These are phyloP conservation scores for Macrocentrus cingulum DNA, from an alignment of 1,140 invertebrate species.

Conservation along the genomic window DNA sequence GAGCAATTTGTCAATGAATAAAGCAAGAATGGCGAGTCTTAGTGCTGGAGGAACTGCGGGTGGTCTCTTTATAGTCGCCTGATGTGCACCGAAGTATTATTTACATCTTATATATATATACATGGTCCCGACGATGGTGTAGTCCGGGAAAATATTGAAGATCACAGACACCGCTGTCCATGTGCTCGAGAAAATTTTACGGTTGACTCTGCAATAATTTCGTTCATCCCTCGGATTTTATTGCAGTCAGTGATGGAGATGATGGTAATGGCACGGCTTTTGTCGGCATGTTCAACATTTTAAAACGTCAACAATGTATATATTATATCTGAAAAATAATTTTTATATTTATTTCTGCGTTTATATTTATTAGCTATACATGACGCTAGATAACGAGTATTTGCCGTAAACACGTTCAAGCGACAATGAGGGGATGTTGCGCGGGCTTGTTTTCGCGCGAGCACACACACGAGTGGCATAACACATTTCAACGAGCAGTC, in stretches of 20 bases:
- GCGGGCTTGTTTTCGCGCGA: slow-evolving; percentile 1
- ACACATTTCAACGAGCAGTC: slow-evolving; percentile 46
- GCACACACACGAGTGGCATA: slow-evolving; percentile 38
- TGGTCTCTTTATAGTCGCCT: slow-evolving; percentile 3
- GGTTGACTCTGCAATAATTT: slow-evolving; percentile 22
- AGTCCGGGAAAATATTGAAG: not conserved
- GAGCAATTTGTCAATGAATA: slow-evolving; percentile 51
- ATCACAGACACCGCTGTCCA: slow-evolving; percentile 1
- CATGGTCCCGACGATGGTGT: not conserved
- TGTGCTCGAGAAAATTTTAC: not conserved
- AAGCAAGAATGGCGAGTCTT: slow-evolving; percentile 32
- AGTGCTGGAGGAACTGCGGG: slow-evolving; percentile 19
- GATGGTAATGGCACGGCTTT: slow-evolving; percentile 7
- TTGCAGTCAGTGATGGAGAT: too few species aligned
- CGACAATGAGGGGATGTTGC: slow-evolving; percentile 13
- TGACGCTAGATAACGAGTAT: slow-evolving; percentile 23
- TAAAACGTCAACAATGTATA: too few species aligned
- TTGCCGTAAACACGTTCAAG: slow-evolving; percentile 30
- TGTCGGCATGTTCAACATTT: too few species aligned
- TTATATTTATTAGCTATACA: slow-evolving; percentile 3
- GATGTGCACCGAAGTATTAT: too few species aligned
- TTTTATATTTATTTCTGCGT: not conserved
- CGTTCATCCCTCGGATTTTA: not conserved
- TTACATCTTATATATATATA: not conserved
- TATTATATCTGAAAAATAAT: not conserved